Conservation (phyloP, 1,140 invertebrate genomes). For the Tribolium madens region DNA sequence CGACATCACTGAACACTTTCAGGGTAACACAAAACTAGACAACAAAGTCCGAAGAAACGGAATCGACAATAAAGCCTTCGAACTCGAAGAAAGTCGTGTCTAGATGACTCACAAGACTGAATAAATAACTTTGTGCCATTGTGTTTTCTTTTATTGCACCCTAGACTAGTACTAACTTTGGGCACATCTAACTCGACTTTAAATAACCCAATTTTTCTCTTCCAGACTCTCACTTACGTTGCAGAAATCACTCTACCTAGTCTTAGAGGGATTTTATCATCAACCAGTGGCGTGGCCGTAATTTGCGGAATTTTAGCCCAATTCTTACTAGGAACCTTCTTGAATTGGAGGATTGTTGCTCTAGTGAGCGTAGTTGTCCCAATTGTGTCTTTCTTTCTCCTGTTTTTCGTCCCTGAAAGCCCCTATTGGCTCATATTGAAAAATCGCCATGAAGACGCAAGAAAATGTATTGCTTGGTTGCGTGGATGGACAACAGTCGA, state of each 20-base stretch:
- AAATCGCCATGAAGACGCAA: slow-evolving; percentile 71
- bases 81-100: slow-evolving; percentile 8
- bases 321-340: slow-evolving; percentile 76
- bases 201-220: slow-evolving; percentile 37
- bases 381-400: slow-evolving; percentile 71
- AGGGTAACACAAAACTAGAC: slow-evolving; percentile 68
- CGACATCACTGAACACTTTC: slow-evolving; percentile 78
- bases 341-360: slow-evolving; percentile 77
- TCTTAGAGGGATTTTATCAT: slow-evolving; percentile 77
- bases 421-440: slow-evolving; percentile 79
- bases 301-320: slow-evolving; percentile 78
- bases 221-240: slow-evolving; percentile 80
- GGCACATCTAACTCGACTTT: neutral
- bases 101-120: slow-evolving; percentile 26
- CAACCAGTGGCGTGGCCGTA: slow-evolving; percentile 77
- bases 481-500: slow-evolving; percentile 72
- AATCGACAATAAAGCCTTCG: slow-evolving; percentile 31
- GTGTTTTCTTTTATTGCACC: slow-evolving; percentile 28
- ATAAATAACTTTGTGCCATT: slow-evolving; percentile 36
- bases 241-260: slow-evolving; percentile 83
- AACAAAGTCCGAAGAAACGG: slow-evolving; percentile 47
- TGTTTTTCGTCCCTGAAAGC: slow-evolving; percentile 80
- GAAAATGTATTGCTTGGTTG: slow-evolving; percentile 72
- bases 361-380: slow-evolving; percentile 76
- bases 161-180: slow-evolving; percentile 21